A percentile compares a stretch with the other conserved stretches of the same genome.
phyloP scores from a whole-genome alignment of 2,113 vertebrate species.

The Anarrhichthys ocellatus region DNA sequence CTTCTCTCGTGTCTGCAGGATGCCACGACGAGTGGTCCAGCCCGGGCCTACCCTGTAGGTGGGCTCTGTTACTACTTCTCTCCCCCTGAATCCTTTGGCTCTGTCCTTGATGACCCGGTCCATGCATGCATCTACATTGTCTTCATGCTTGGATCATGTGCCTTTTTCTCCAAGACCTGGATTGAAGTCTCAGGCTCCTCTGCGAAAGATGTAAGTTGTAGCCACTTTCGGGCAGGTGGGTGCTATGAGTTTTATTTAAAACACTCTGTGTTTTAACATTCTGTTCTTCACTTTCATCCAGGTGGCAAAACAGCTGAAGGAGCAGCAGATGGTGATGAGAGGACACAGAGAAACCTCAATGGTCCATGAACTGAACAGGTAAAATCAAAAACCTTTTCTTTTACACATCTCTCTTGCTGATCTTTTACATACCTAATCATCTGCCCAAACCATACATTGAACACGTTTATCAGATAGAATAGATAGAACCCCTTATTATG shows the following conservation, averaged over 20 bases:
- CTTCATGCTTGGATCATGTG: constrained; percentile 98
- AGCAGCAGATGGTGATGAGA: constrained; percentile 88
- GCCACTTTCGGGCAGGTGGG: neutral
- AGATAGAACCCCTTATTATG: neutral
- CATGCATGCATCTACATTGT: constrained; percentile 94
- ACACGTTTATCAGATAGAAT: neutral
- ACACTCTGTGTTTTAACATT: neutral
- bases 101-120: constrained; percentile 94
- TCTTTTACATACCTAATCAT: neutral
- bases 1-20: constrained; percentile 82
- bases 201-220: constrained; percentile 93
- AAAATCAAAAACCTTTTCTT: constrained; percentile 14
- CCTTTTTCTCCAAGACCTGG: constrained; percentile 99
- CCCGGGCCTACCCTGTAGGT: constrained; percentile 95
- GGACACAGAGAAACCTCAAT: constrained; percentile 98
- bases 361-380: constrained; percentile 99
- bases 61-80: constrained; percentile 98
- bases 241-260: neutral
- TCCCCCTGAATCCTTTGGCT: constrained; percentile 95
- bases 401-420: neutral
- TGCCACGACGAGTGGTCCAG: constrained; percentile 90
- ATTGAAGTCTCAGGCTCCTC: constrained; percentile 99
- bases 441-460: neutral
- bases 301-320: constrained; percentile 98
- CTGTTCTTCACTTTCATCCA: constrained; percentile 46